These are phyloP conservation scores for Harmothoe impar DNA, from an alignment of 2,888 invertebrate genomes.

Conservation along the genomic window DNA sequence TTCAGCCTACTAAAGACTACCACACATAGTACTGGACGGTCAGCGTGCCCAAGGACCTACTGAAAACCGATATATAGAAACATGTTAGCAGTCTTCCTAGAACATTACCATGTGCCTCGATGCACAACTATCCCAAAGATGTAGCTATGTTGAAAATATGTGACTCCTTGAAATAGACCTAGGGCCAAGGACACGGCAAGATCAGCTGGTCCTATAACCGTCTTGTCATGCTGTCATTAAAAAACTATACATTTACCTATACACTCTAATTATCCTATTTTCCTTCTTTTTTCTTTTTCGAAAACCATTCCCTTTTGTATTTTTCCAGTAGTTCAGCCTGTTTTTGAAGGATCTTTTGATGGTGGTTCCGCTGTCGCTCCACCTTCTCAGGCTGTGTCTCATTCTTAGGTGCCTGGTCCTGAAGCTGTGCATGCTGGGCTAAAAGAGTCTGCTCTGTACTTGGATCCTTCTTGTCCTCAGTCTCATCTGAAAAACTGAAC, in stretches of 20 bases:
- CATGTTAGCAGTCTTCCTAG: background rate
- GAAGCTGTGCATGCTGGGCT: slow-evolving; percentile 25
- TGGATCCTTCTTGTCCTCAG: slow-evolving; percentile 21
- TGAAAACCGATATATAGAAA: background rate
- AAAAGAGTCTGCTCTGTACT: slow-evolving; percentile 38
- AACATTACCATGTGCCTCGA: background rate
- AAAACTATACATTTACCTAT: background rate
- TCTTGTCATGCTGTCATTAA: slow-evolving; percentile 17
- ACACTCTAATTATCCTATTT: background rate
- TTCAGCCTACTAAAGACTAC: too few relatives aligned
- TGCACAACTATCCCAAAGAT: background rate
- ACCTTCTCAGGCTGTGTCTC: slow-evolving; percentile 23
- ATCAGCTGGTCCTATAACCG: background rate
- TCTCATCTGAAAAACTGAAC: slow-evolving; percentile 51
- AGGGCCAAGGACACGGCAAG: background rate
- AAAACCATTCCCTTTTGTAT: slow-evolving; percentile 48
- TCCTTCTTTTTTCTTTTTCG: slow-evolving; percentile 45
- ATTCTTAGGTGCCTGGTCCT: slow-evolving; percentile 35
- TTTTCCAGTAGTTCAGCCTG: slow-evolving; percentile 53
- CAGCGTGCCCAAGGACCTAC: background rate
- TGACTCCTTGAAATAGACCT: background rate
- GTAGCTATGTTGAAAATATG: background rate
- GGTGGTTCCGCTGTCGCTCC: slow-evolving; percentile 38
- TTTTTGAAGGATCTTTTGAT: slow-evolving; percentile 56
- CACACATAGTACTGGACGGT: background rate